Evolutionary conservation across 2,113 vertebrate species (phyloP), one percentile per base, ranked within the genome.

Genomic region (Lasiurus cinereus): DNA sequence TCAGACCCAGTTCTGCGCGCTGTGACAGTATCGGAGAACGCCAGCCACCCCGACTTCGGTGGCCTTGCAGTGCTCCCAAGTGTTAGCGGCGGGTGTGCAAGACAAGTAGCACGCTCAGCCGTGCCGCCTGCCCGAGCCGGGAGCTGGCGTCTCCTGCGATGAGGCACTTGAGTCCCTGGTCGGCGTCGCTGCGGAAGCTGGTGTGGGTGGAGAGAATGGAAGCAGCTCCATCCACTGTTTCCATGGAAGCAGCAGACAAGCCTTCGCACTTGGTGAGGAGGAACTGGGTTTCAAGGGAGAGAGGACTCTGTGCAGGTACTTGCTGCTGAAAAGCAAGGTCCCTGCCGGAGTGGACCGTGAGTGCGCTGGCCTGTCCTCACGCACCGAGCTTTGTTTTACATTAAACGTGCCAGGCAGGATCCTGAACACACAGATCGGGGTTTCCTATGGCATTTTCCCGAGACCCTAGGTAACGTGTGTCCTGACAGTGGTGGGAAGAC

Each of bases 231-330:
- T 96, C 92, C 92, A 76, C 93, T 7, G 97, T 97, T 97, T 94
- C 97, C 97, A 97, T 97, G 97, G 97, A 91, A 97, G 96, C 97
- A 73, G 16, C 88, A 93, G n/a, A 72, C 0, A 33, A 88, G 79
- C 73, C 93, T 94, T 72, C 46, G 91, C 48, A 66, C 88, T 93
- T 39, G 24, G 93, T 33, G 70, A 74, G 76, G 70, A 74, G 76
- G 95, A 95, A 78, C 82, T 88, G 92, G 70, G 88, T 97, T 96
- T 96, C 92, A 94, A 82, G 91, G 88, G 95, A 93, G 95, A 93
- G 94, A 83, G 1, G 80, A 95, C 84, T 94, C 96, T 96, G 96
- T 93, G 88, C 94, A 97, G 96, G 96, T 97, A 95, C 91, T 95
- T 95, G 87, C 72, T 59, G 43, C 76, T 92, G 94, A 96, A 94